Percentiles rank a stretch among this genome's conserved stretches.
Evolutionary conservation across 1,140 invertebrate genomes (phyloP).

Genomic region (Myzus persicae): DNA sequence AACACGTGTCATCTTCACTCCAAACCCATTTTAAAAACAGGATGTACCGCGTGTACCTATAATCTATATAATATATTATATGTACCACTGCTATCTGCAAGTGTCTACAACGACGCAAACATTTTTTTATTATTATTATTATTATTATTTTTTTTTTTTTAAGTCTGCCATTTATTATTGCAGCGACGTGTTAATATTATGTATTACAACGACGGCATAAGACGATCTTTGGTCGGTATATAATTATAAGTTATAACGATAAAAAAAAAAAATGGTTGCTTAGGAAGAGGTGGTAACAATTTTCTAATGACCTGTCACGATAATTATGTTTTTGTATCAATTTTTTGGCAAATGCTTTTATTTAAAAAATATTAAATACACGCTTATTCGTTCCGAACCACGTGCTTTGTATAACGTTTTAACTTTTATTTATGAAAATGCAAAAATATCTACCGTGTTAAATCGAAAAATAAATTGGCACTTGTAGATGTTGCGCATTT

Average conservation of each 20-base stretch:
- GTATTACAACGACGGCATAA: not conserved
- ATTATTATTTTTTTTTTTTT: not conserved
- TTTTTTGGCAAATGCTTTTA: not conserved
- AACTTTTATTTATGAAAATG: conserved; percentile 20
- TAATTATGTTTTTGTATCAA: not conserved
- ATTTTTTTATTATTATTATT: not conserved
- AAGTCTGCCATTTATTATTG: not conserved
- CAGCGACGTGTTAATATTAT: not conserved
- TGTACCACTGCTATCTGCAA: not conserved
- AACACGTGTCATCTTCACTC: not conserved
- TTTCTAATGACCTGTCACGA: not conserved
- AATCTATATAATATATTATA: not conserved
- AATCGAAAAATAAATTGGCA: conserved; percentile 29
- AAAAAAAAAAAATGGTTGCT: not conserved
- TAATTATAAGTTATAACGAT: not conserved
- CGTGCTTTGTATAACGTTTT: not conserved
- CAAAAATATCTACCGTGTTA: conserved; percentile 2
- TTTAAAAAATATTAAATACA: conserved; percentile 15
- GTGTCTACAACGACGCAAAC: not conserved
- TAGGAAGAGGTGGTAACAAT: not conserved
- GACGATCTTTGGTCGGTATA: not conserved
- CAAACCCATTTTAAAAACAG: not conserved
- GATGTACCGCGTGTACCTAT: not conserved
- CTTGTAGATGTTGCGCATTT: conserved; percentile 25
- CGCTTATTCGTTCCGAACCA: not conserved